These are phyloP conservation scores for Tachystola acroxantha DNA, from an alignment of 2,888 invertebrate genomes.

Conservation along the genomic window DNA sequence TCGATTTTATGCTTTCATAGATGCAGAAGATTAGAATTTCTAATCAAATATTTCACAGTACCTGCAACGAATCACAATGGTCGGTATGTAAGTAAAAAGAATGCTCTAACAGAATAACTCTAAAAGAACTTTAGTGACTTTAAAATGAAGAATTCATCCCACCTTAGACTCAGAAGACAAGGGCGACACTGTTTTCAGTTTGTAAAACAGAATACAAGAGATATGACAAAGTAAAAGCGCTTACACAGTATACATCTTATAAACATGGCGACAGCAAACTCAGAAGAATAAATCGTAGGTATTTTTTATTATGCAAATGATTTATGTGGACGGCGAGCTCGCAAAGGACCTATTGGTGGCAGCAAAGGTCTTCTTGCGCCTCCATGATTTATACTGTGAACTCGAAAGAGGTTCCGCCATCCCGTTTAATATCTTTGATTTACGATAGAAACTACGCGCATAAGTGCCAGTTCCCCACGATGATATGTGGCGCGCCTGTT, in stretches of 20 bases:
- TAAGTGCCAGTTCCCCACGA: conserved; percentile 68
- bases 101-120: too few relatives aligned
- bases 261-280: conserved; percentile 9
- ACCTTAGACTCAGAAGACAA: too few relatives aligned
- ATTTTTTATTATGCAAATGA: conserved; percentile 39
- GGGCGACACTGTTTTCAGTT: too few relatives aligned
- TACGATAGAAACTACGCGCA: conserved; percentile 74
- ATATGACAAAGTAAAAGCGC: neutral
- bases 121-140: too few relatives aligned
- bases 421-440: conserved; percentile 78
- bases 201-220: neutral
- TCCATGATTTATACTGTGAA: conserved; percentile 74
- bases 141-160: too few relatives aligned
- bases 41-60: too few relatives aligned
- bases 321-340: conserved; percentile 56
- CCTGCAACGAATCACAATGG: too few relatives aligned
- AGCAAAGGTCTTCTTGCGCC: conserved; percentile 63
- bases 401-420: conserved; percentile 76
- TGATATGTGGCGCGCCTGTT: conserved; percentile 71
- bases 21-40: neutral
- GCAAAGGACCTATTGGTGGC: conserved; percentile 66
- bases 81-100: too few relatives aligned
- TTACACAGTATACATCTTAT: neutral
- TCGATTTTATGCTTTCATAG: neutral
- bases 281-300: conserved; percentile 10